Percentiles rank a stretch among this genome's conserved stretches.
phyloP scores from a whole-genome alignment of 2,888 invertebrate genomes.

The Acleris laterana region DNA sequence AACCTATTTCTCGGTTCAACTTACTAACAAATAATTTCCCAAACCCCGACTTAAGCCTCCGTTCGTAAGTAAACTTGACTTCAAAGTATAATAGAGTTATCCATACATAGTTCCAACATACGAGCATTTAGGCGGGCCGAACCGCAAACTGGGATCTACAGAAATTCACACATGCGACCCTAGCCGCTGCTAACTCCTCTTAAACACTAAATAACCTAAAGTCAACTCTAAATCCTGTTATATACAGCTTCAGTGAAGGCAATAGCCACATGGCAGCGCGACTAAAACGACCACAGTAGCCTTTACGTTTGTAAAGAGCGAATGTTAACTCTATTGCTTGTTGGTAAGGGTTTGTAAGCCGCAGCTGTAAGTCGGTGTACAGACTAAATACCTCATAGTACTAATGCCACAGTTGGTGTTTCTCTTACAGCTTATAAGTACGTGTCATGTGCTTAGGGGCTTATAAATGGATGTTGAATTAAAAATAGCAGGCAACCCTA shows the following conservation, averaged over 20 bases:
- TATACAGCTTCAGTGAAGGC: not conserved
- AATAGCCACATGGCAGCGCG: not conserved
- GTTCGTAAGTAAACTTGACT: slow-evolving; percentile 30
- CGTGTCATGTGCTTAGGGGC: slow-evolving; percentile 34
- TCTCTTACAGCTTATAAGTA: slow-evolving; percentile 39
- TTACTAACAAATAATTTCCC: slow-evolving; percentile 7
- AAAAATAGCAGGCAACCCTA: slow-evolving; percentile 21
- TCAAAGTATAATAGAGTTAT: slow-evolving; percentile 26
- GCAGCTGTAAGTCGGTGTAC: slow-evolving; percentile 17
- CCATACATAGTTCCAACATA: slow-evolving; percentile 21
- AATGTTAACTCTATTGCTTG: not conserved
- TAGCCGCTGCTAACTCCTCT: slow-evolving; percentile 3
- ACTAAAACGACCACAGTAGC: slow-evolving; percentile 3
- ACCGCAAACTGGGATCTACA: slow-evolving; percentile 69
- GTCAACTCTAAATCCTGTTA: not conserved
- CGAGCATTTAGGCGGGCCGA: slow-evolving; percentile 59
- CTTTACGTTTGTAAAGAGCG: not conserved
- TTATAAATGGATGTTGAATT: slow-evolving; percentile 34
- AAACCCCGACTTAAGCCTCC: slow-evolving; percentile 8
- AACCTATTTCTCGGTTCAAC: not conserved
- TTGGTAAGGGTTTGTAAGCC: not conserved
- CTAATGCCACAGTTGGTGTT: slow-evolving; percentile 37
- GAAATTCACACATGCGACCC: slow-evolving; percentile 66
- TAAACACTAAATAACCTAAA: not conserved
- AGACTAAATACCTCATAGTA: slow-evolving; percentile 37